phyloP scores from a whole-genome alignment of 2,888 invertebrate genomes.

The Anthoptus insignis region DNA sequence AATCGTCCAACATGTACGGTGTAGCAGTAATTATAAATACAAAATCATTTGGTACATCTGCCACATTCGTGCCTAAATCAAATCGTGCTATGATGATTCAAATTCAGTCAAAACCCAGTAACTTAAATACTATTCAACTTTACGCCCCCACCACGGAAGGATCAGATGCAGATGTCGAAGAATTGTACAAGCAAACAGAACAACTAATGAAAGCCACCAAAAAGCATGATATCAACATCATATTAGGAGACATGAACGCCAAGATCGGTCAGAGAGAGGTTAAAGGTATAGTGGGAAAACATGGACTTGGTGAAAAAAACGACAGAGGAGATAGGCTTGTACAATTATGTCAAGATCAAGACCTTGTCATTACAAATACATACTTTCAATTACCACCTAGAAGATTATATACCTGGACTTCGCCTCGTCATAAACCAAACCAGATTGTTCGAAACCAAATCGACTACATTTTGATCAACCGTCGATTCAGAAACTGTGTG shows the following conservation, averaged over 20 bases:
- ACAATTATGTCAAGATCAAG: conserved; percentile 2
- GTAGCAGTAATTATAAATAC: conserved; percentile 9
- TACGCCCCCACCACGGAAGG: conserved; percentile 1
- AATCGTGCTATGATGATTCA: conserved; percentile 15
- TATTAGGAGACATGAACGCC: conserved; percentile 9
- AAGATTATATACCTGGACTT: conserved; percentile 28
- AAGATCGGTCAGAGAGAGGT: not conserved
- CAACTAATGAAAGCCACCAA: conserved; percentile 1
- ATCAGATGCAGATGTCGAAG: not conserved
- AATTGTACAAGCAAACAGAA: not conserved
- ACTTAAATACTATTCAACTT: not conserved
- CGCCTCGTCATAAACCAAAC: conserved; percentile 29
- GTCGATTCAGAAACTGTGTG: conserved; percentile 25
- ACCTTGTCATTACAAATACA: not conserved
- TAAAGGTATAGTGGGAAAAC: not conserved
- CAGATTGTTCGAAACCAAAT: conserved; percentile 41
- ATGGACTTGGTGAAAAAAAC: conserved; percentile 5
- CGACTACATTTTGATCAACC: conserved; percentile 37
- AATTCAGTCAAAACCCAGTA: not conserved
- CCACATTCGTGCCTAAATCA: not conserved
- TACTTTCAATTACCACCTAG: conserved; percentile 10
- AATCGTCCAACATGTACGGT: not conserved
- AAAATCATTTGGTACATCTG: not conserved
- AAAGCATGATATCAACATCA: conserved; percentile 16
- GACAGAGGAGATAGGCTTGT: conserved; percentile 1